These are phyloP conservation scores for Agelas oroides DNA, from an alignment of 37 sponge, comb jelly and placozoan genomes.

Conservation along the genomic window DNA sequence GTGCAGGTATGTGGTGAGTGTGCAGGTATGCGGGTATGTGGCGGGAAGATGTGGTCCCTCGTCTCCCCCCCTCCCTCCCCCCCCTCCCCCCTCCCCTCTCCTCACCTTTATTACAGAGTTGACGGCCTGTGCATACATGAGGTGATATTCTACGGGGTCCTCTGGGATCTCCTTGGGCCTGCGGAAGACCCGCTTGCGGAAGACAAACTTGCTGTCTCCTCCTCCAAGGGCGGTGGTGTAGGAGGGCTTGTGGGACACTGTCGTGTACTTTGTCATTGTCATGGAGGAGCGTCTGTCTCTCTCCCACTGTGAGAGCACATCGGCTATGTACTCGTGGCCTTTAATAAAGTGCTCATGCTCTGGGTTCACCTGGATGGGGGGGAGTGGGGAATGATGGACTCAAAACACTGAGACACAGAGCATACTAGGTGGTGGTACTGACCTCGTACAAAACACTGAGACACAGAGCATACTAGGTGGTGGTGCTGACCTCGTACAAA, in stretches of 20 bases:
- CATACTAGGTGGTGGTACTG: background rate
- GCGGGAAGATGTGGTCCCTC: background rate
- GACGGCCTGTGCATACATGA: conserved; percentile 97
- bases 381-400: background rate
- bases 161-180: conserved; percentile 95
- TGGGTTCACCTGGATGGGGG: conserved; percentile 81
- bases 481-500: conserved; percentile 82
- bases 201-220: conserved; percentile 93
- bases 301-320: conserved; percentile 96
- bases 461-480: too few species aligned
- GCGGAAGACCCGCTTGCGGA: conserved; percentile 91
- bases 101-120: conserved; percentile 90
- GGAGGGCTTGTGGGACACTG: conserved; percentile 71
- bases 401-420: too few species aligned
- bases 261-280: conserved; percentile 90
- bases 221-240: conserved; percentile 91
- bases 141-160: conserved; percentile 96
- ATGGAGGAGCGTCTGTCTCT: conserved; percentile 92
- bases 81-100: too few species aligned
- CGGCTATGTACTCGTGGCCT: conserved; percentile 94
- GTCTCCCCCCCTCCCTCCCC: too few species aligned
- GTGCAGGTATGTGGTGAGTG: background rate
- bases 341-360: conserved; percentile 90
- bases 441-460: conserved; percentile 96
- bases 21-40: background rate